These are phyloP conservation scores for Ceryle rudis DNA, from an alignment of 2,797 vertebrate genomes.

Conservation along the genomic window DNA sequence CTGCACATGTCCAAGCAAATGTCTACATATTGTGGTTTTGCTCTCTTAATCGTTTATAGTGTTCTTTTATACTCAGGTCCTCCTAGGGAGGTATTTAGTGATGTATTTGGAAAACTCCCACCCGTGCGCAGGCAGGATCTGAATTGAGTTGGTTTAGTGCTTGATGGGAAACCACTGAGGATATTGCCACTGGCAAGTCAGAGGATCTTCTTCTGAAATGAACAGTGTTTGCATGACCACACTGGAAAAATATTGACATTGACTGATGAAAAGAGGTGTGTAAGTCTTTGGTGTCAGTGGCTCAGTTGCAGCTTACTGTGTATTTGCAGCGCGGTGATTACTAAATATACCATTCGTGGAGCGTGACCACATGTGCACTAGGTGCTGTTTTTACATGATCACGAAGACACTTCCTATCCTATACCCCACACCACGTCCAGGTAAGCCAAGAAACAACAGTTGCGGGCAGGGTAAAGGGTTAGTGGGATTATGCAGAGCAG, in stretches of 20 bases:
- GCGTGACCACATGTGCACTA: not conserved
- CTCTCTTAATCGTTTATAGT: not conserved
- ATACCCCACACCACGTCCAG: not conserved
- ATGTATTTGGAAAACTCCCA: not conserved
- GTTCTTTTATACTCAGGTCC: not conserved
- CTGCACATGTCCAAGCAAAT: not conserved
- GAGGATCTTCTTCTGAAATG: not conserved
- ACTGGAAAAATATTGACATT: not conserved
- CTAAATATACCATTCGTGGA: accelerated
- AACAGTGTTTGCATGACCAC: not conserved
- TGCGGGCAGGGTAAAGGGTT: not conserved
- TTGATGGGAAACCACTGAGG: not conserved
- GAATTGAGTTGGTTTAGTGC: not conserved
- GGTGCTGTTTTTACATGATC: not conserved
- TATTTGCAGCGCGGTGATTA: not conserved
- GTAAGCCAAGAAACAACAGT: not conserved
- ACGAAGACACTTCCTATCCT: not conserved
- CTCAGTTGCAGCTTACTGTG: not conserved
- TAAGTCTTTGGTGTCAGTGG: not conserved
- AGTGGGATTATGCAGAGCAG: not conserved
- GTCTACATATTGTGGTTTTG: not conserved
- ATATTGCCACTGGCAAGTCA: not conserved
- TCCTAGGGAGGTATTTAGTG: not conserved
- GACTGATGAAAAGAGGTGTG: not conserved
- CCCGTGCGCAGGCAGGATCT: not conserved